Evolutionary conservation across 1,140 invertebrate genomes (phyloP), one percentile per base, ranked within the genome.

Genomic region (Arion vulgaris): DNA sequence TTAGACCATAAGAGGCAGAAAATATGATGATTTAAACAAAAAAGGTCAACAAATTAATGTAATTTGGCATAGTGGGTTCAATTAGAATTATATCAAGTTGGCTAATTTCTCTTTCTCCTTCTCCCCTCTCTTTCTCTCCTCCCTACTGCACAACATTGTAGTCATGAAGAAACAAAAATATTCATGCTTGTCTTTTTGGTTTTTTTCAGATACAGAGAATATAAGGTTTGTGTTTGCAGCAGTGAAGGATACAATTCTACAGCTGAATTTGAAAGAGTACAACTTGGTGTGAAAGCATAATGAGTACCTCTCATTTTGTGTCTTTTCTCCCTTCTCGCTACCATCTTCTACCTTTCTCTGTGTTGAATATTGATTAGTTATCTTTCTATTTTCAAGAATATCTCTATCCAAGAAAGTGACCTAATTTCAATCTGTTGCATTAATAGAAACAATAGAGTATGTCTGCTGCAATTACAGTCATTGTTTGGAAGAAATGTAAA

Each of bases 141-240:
- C n/a, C n/a, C n/a, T n/a, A n/a, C n/a, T n/a, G n/a, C n/a, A n/a
- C n/a, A n/a, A n/a, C n/a, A n/a, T n/a, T n/a, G n/a, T n/a, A n/a
- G n/a, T n/a, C n/a, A n/a, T n/a, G n/a, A n/a, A n/a, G n/a, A n/a
- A n/a, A n/a, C n/a, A n/a, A n/a, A n/a, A n/a, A n/a, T n/a, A n/a
- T n/a, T n/a, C n/a, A n/a, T n/a, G n/a, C n/a, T n/a, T n/a, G n/a
- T n/a, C n/a, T n/a, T n/a, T n/a, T n/a, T 15, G 9, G 7, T 57
- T n/a, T 57, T 4, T 57, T 57, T 11, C 95, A 99, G 98, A 99
- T 95, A 99, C 98, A 90, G 98, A 99, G 94, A 99, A 99, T 94
- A 99, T 99, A 93, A 95, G 98, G 93, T 99, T 99, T 94, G 98
- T 99, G 90, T 99, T 99, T 94, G 98, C 98, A 91, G 98, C 98